A percentile compares a stretch with the other conserved stretches of the same genome.
Evolutionary conservation across 2,113 vertebrate genomes (phyloP).

Genomic region (Bubo bubo): DNA sequence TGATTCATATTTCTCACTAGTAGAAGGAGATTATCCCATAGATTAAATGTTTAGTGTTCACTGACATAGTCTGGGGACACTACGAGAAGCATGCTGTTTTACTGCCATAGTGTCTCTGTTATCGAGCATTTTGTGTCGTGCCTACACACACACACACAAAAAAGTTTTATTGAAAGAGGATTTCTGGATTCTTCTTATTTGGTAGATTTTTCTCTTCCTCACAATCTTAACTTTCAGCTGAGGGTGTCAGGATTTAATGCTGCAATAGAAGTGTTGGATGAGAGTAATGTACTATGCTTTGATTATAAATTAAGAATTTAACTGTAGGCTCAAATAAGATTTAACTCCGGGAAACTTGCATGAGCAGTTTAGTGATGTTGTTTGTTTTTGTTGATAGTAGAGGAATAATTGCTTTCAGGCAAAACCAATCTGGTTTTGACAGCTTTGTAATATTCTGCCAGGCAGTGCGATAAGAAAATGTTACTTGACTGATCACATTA

Average conservation of each 20-base stretch:
- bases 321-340: background rate
- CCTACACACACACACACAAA: background rate
- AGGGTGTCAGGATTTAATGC: background rate
- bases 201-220: background rate
- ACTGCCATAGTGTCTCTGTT: background rate
- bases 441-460: background rate
- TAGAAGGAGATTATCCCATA: conserved; percentile 5
- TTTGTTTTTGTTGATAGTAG: background rate
- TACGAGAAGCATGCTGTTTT: background rate
- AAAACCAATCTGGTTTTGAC: background rate
- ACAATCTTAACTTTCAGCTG: background rate
- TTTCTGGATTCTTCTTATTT: background rate
- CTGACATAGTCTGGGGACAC: background rate
- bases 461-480: background rate
- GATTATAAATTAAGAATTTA: conserved; percentile 1
- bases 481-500: background rate
- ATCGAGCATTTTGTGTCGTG: background rate
- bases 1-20: background rate
- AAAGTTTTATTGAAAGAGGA: background rate
- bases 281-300: background rate
- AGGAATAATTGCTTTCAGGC: background rate
- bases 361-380: background rate
- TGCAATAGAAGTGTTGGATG: background rate
- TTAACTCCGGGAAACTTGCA: background rate
- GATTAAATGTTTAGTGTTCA: conserved; percentile 12